Base-by-base conservation (phyloP, 2,113 vertebrate species). In the Haemorhous mexicanus region DNA sequence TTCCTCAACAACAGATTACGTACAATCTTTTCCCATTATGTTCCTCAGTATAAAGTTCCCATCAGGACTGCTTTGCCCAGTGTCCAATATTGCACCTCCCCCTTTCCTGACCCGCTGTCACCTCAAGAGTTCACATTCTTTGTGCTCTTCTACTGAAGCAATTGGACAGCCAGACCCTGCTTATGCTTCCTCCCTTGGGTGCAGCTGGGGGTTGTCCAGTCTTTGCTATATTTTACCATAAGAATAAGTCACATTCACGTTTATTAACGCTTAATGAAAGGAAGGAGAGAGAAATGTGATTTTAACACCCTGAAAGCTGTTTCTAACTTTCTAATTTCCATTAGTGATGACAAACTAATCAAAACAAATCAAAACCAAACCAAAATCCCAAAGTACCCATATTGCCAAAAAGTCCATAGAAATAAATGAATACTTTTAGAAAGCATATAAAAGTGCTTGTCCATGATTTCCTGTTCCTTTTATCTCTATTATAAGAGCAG, bases 141-240 rank as follows among this genome's bases (percentile, higher is more conserved):
- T 46, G 13, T 33, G 23, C 19, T 73, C 4, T 62, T 79, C 50
- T 32, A 32, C n/a, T 47, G 30, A 69, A 77, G 13, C 18, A 76
- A 61, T 16, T 0, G 3, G 11, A 12, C 35, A 64, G 13, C 6
- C 6, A 62, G 39, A 43, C 10, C 5, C 14, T 52, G 41, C 7
- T 90, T 28, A 44, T 49, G 11, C 3, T 43, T 37, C 8, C 16
- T 56, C 33, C 19, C 28, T 52, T 68, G 73, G 6, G 24, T 87
- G 23, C 16, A 35, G 0, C 14, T 44, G 9, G 11, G 3, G 1
- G 4, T 39, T 53, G 12, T 35, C 32, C 30, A 69, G 32, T 41
- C 47, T 39, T 56, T 77, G 18, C 17, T 66, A 8, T 69, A n/a
- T 73, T 27, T 39, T 61, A 56, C 11, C 5, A 7, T 27, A 49